Evolutionary conservation across 1,140 invertebrate genomes (phyloP), one percentile per base, ranked within the genome.

Genomic region (Tetragnatha versicolor): DNA sequence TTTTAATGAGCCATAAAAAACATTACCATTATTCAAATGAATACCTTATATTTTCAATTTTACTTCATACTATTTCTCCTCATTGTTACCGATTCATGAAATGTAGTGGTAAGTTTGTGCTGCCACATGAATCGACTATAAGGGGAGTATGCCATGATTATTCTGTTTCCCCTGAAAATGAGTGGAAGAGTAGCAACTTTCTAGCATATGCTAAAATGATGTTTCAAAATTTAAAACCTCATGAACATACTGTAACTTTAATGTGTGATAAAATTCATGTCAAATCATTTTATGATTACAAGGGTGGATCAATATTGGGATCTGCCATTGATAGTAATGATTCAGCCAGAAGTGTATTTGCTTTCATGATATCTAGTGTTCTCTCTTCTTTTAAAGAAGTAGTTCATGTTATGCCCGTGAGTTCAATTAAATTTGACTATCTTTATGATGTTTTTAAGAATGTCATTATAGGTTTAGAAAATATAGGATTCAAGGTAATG

Each of bases 311-410:
- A 65, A 45, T 83, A 79, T 20, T 79, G 60, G 80, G 81, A 2
- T 1, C 27, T 45, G 68, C 80, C 68, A 79, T 72, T 73, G 65
- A 81, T 27, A 70, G 22, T 51, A n/a, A 31, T 25, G 33, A 79
- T 22, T 45, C 69, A 45, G 81, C 78, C 33, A 80, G 2, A 25
- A 80, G 63, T 75, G 82, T 63, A 3, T 66, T 68, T 78, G 82
- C 80, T 31, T 82, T 81, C 45, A 82, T 80, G 81, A 49, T 82
- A 47, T 14, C 42, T 33, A 79, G 80, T 39, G 25, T 80, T 14
- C 6, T 51, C 9, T 82, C 60, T 22, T 17, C 1, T 25, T 76
- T 55, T 53, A 79, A 82, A 47, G 76, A 82, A 66, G 68, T 78
- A 27, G 73, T 80, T 9, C 78, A 73, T 61, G 73, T 82, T 35